Base-by-base conservation (phyloP, 1,140 invertebrate species). In the Zaprionus lachaisei region DNA sequence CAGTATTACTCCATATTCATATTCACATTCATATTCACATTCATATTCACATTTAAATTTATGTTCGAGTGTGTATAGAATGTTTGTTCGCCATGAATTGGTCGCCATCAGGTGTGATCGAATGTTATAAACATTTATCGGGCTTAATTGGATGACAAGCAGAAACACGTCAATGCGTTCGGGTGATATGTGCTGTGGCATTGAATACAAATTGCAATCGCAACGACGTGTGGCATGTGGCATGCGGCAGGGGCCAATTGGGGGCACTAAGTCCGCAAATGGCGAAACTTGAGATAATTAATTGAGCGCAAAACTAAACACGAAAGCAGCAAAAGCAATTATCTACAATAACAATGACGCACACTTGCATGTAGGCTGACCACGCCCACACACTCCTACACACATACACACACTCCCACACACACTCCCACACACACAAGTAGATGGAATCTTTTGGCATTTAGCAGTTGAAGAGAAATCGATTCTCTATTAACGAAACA, bases 231-330 rank as follows among this genome's bases (percentile, higher is more conserved):
- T 68, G 26, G 55, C 55, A 57, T 57, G 55, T 20, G 11, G 58
- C 38, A 70, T 61, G 34, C 47, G 62, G 56, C 68, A 15, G 15
- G 63, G 62, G 69, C 70, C 62, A 56, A 67, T 63, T 77, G 62
- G 69, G 70, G n/a, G 44, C 58, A 77, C 64, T 89, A 81, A 83
- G 81, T 79, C 71, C 77, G 63, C 65, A 89, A 89, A 87, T 84
- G 84, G 84, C 68, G 62, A 63, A 89, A 87, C 80, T 87, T 87
- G 81, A 89, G 80, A 89, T 87, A 87, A 87, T 87, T 89, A 87
- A 87, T 87, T 87, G 84, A 89, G 84, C 81, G 84, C 84, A 73
- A 87, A 89, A 76, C 84, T 81, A 89, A 89, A 87, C 84, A 87
- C 74, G 80, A 87, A 67, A 83, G 77, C 78, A 73, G 78, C 81